Percentiles rank a stretch among this genome's conserved stretches.
These are phyloP conservation scores for Leptinotarsa haldemani DNA, from an alignment of 2,888 invertebrate genomes.

Conservation along the genomic window DNA sequence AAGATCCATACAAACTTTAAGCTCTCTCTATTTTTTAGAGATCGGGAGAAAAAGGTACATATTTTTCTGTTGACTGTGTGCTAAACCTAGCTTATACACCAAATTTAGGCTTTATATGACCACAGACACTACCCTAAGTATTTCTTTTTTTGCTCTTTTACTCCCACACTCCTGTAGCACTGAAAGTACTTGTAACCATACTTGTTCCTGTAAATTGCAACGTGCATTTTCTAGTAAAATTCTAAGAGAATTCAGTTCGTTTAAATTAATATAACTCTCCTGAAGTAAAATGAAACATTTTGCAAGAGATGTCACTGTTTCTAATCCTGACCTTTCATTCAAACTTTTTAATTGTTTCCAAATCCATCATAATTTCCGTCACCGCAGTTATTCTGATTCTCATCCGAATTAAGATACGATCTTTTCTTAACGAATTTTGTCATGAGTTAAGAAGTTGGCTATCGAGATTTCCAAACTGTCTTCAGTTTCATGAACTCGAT, in stretches of 20 bases:
- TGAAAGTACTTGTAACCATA: no score
- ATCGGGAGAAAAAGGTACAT: no score
- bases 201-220: no score
- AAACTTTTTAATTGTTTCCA: slow-evolving; percentile 25
- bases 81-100: no score
- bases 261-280: neutral
- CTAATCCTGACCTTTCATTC: slow-evolving; percentile 2
- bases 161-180: no score
- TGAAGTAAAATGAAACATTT: neutral
- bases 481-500: neutral
- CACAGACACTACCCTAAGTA: no score
- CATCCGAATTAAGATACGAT: neutral
- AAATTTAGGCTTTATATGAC: no score
- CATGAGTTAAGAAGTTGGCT: neutral
- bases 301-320: neutral
- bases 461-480: slow-evolving; percentile 14
- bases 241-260: neutral
- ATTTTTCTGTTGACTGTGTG: no score
- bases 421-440: slow-evolving; percentile 12
- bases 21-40: no score
- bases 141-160: no score
- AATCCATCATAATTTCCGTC: slow-evolving; percentile 19
- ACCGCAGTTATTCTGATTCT: slow-evolving; percentile 2
- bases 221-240: neutral
- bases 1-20: no score